These are phyloP conservation scores for Seriola rivoliana DNA, from an alignment of 2,113 vertebrate genomes.

Conservation along the genomic window DNA sequence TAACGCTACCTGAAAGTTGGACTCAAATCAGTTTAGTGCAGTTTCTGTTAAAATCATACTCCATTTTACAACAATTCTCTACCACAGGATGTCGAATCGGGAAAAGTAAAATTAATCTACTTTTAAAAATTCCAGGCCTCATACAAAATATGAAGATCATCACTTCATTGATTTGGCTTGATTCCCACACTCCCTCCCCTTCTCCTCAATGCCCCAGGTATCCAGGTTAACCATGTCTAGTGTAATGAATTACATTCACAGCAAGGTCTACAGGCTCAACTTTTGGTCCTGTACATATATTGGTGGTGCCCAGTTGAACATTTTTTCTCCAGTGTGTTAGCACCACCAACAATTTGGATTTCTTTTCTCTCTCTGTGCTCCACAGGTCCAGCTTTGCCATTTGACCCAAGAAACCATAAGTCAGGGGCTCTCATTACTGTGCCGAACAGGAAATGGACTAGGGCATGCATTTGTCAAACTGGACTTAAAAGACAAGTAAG, in stretches of 20 bases:
- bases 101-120: too few relatives aligned
- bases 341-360: background rate
- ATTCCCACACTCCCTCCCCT: too few relatives aligned
- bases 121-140: background rate
- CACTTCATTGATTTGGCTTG: background rate
- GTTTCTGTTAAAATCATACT: background rate
- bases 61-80: background rate
- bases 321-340: background rate
- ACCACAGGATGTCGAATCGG: background rate
- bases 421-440: slow-evolving; percentile 89
- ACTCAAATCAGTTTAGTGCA: background rate
- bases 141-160: background rate
- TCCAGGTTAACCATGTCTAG: too few relatives aligned
- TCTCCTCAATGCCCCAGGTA: fast-evolving
- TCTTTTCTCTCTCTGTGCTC: background rate
- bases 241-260: background rate
- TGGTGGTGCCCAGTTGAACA: background rate
- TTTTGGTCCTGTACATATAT: background rate
- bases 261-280: background rate
- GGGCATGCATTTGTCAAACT: slow-evolving; percentile 91
- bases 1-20: background rate
- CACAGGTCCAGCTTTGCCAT: slow-evolving; percentile 63
- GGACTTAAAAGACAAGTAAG: slow-evolving; percentile 88
- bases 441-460: slow-evolving; percentile 88
- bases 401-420: slow-evolving; percentile 86